phyloP scores from a whole-genome alignment of 2,888 invertebrate species.

The Drosophila paramelanica region DNA sequence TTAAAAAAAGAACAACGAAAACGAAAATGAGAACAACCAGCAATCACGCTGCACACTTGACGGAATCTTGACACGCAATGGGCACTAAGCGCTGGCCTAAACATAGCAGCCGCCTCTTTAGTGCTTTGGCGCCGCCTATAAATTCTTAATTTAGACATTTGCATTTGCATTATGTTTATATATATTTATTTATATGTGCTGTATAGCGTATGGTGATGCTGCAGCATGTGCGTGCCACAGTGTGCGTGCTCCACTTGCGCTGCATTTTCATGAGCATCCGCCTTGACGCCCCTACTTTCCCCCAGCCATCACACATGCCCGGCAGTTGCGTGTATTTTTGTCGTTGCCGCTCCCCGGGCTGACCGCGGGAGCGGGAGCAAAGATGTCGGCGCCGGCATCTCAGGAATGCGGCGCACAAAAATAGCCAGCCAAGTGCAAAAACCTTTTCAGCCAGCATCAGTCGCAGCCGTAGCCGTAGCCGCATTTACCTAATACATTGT shows the following conservation, averaged over 20 bases:
- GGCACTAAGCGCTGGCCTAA: slow-evolving; percentile 43
- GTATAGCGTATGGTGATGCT: slow-evolving; percentile 13
- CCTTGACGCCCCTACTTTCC: slow-evolving; percentile 1
- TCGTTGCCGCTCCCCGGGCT: slow-evolving; percentile 15
- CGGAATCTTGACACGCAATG: slow-evolving; percentile 61
- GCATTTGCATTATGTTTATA: slow-evolving; percentile 64
- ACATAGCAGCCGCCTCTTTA: slow-evolving; percentile 53
- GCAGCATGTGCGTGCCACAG: slow-evolving; percentile 12
- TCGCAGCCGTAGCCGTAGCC: background rate
- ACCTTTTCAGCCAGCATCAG: slow-evolving; percentile 57
- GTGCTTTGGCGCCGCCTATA: slow-evolving; percentile 57
- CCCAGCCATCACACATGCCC: background rate
- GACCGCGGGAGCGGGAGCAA: slow-evolving; percentile 14
- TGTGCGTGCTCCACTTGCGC: slow-evolving; percentile 67
- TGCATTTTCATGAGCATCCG: slow-evolving; percentile 64
- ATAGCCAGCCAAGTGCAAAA: slow-evolving; percentile 78
- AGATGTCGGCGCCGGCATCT: slow-evolving; percentile 55
- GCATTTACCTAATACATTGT: slow-evolving; percentile 29
- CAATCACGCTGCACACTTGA: slow-evolving; percentile 50
- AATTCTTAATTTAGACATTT: slow-evolving; percentile 68
- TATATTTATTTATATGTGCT: slow-evolving; percentile 42
- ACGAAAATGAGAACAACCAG: slow-evolving; percentile 8
- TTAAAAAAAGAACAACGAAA: background rate
- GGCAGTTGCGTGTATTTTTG: slow-evolving; percentile 34
- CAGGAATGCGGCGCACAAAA: slow-evolving; percentile 72